Conservation (phyloP, 2,888 invertebrate species). For the Quadroppia sp. region DNA sequence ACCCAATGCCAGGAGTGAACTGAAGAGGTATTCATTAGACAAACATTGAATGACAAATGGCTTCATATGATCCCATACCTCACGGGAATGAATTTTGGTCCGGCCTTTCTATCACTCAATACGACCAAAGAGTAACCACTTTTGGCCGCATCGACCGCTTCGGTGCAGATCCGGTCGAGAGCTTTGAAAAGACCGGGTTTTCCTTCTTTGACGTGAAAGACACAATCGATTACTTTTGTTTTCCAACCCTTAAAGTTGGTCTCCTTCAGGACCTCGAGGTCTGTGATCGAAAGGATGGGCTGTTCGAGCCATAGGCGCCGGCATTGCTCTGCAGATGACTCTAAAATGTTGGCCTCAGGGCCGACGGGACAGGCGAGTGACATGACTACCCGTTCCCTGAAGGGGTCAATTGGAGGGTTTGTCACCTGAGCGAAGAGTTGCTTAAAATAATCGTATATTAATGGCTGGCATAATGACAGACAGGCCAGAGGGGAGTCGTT, state of each 20-base stretch:
- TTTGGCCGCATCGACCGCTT: constrained; percentile 73
- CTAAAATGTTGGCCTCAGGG: constrained; percentile 88
- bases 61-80: constrained; percentile 52
- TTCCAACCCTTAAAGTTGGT: constrained; percentile 83
- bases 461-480: constrained; percentile 87
- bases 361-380: constrained; percentile 81
- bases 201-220: constrained; percentile 68
- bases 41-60: not conserved
- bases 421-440: constrained; percentile 98
- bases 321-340: constrained; percentile 78
- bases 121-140: constrained; percentile 77
- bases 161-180: constrained; percentile 71
- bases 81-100: constrained; percentile 55
- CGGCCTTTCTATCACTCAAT: constrained; percentile 67
- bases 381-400: constrained; percentile 98
- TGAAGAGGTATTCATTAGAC: not conserved
- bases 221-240: constrained; percentile 79
- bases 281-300: constrained; percentile 85
- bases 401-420: constrained; percentile 99
- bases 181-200: constrained; percentile 69
- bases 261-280: constrained; percentile 78
- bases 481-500: constrained; percentile 98
- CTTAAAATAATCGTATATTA: constrained; percentile 96
- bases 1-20: constrained; percentile 70
- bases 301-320: constrained; percentile 87